A percentile compares a stretch with the other conserved stretches of the same genome.
Evolutionary conservation across 2,113 vertebrate genomes (phyloP).

Genomic region (Cebidichthys violaceus): DNA sequence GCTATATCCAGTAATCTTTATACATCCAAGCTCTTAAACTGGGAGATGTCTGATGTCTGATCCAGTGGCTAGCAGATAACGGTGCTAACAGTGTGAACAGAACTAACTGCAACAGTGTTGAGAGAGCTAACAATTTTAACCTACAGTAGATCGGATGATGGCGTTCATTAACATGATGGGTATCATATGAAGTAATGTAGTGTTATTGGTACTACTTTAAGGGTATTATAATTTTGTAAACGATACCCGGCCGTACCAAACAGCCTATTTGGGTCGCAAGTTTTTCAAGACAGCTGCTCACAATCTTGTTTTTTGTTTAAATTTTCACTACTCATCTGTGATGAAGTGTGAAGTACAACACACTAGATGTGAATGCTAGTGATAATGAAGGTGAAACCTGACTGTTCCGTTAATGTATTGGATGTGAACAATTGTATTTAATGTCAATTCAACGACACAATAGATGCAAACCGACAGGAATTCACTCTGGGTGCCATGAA

Average conservation of each 20-base stretch:
- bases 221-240: no score
- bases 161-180: no score
- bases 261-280: neutral
- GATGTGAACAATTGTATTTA: neutral
- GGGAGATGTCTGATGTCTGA: neutral
- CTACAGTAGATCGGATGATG: no score
- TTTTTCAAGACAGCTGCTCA: neutral
- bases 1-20: neutral
- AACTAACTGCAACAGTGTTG: no score
- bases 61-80: neutral
- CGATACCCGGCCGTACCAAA: no score
- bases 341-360: neutral
- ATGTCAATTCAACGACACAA: neutral
- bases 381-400: neutral
- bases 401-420: neutral
- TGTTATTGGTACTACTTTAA: no score
- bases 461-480: neutral
- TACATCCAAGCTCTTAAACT: neutral
- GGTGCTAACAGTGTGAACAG: neutral
- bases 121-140: neutral
- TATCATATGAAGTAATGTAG: no score
- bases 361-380: neutral
- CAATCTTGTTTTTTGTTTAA: neutral
- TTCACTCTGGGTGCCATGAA: neutral
- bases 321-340: neutral